Evolutionary conservation across 2,797 vertebrate genomes (phyloP), one percentile per base, ranked within the genome.

Genomic region (Oryzias sinensis): DNA sequence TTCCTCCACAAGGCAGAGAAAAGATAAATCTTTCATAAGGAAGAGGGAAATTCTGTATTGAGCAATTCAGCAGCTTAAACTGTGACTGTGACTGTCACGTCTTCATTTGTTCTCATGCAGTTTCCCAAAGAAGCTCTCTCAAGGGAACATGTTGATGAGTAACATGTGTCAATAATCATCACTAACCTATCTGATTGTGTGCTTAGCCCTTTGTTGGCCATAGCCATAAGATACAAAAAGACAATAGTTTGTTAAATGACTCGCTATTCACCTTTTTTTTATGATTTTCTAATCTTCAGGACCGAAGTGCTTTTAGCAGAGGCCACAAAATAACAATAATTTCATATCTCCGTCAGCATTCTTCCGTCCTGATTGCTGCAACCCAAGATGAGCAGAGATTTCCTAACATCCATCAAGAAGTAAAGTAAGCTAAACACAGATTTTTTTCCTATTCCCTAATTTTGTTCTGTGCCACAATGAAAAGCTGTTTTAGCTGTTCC

Each of bases 41-140:
- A 18, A 18, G 20, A 22, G 20, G 20, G 20, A 33, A 33, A 33
- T 33, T 33, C 29, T 33, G 29, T 33, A 9, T 2, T 33, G 29
- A 33, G 29, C 29, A 33, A 27, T 27, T 27, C 27, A 27, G 27
- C 27, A 27, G 29, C 29, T 8, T 33, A 33, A 33, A 33, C 7
- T 22, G 20, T 51, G 4, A 54, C 56, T 68, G 49, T 58, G 52
- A 49, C 69, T 48, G n/a, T n/a, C n/a, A n/a, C n/a, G n/a, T n/a
- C 68, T 60, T 67, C 25, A 47, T 62, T 59, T 68, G 61, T 56
- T 78, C 51, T 72, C 47, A 62, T 71, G 69, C 40, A 76, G 74
- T 59, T 87, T 85, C 84, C 80, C 81, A 84, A 82, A 85, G 80
- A 78, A 83, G 59, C 47, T 1, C 17, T 63, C 81, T 65, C 82